phyloP scores from a whole-genome alignment of 2,113 vertebrate genomes.

The Anhinga anhinga region DNA sequence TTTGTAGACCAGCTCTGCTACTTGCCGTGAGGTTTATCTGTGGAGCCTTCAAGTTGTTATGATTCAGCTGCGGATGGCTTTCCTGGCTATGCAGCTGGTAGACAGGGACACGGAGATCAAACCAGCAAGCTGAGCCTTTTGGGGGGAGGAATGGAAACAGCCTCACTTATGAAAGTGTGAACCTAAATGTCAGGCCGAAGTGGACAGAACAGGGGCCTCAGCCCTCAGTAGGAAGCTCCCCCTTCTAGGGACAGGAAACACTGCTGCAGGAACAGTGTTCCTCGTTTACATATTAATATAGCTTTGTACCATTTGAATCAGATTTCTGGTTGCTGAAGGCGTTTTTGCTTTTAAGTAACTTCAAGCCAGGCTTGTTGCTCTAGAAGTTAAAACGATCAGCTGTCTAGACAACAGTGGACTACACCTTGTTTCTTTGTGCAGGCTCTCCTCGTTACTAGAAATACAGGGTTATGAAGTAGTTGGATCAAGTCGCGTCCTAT shows the following conservation, averaged over 20 bases:
- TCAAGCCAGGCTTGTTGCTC: conserved; percentile 67
- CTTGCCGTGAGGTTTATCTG: conserved; percentile 40
- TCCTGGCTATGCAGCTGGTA: not conserved
- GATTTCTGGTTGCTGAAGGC: conserved; percentile 51
- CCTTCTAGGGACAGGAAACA: not conserved
- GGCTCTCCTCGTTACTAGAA: not conserved
- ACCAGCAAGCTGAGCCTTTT: not conserved
- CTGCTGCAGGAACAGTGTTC: conserved; percentile 16
- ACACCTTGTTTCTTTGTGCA: conserved; percentile 24
- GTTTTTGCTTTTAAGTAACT: conserved; percentile 61
- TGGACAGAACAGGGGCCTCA: not conserved
- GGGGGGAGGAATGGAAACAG: not conserved
- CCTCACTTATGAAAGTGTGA: not conserved
- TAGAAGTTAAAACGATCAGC: conserved; percentile 22
- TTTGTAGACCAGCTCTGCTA: conserved; percentile 52
- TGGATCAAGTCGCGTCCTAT: not conserved
- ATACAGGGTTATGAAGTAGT: not conserved
- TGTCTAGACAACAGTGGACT: conserved; percentile 55
- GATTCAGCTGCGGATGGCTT: conserved; percentile 13
- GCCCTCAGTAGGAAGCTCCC: not conserved
- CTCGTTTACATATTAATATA: conserved; percentile 36
- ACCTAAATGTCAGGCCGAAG: not conserved
- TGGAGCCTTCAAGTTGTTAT: conserved; percentile 6
- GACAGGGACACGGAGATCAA: not conserved
- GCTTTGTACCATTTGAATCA: conserved; percentile 22